These are phyloP conservation scores for Leucopternis melanops DNA, from an alignment of 2,113 vertebrate species.

Conservation along the genomic window DNA sequence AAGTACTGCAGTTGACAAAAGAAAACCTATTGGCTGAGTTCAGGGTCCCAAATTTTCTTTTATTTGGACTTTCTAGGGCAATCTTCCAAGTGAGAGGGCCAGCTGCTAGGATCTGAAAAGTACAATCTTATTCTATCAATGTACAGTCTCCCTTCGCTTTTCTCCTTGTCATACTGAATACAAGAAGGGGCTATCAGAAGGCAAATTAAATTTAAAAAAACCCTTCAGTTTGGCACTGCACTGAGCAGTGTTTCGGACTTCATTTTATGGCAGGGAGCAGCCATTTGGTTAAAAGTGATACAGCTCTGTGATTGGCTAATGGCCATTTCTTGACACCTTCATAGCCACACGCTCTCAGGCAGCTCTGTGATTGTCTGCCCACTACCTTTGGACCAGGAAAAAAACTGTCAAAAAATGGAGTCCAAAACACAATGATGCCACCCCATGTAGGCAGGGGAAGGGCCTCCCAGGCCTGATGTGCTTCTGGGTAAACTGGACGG, in stretches of 20 bases:
- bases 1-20: background rate
- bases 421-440: background rate
- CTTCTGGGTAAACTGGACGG: no score
- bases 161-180: background rate
- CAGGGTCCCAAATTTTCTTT: background rate
- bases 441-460: background rate
- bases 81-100: background rate
- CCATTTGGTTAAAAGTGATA: background rate
- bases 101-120: background rate
- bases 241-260: background rate
- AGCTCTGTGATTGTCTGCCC: no score
- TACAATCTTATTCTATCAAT: background rate
- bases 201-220: background rate
- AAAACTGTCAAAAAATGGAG: background rate
- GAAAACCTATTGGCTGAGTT: background rate
- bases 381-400: background rate
- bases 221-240: background rate
- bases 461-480: background rate
- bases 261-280: background rate
- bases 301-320: no score
- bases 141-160: background rate
- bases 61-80: background rate
- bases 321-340: background rate
- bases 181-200: background rate
- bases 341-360: accelerated